A percentile compares a stretch with the other conserved stretches of the same genome.
Conservation (phyloP, 1,140 invertebrate species). For the Pseudachorutes palmiensis region DNA sequence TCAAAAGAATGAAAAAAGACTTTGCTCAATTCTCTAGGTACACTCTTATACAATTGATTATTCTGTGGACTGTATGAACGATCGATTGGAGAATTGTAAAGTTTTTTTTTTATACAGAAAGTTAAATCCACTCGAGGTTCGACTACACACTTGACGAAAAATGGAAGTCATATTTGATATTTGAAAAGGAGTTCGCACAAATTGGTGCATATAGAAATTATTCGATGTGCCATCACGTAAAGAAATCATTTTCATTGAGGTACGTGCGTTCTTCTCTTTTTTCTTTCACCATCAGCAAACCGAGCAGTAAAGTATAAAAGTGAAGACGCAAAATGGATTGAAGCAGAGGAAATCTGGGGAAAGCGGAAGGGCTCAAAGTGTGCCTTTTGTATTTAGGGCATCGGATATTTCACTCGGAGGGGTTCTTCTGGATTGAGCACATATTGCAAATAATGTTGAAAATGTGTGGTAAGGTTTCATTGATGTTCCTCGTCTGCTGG, state of each 20-base stretch:
- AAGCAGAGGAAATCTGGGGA: neutral
- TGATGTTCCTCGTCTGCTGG: neutral
- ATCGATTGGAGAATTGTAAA: too few species aligned
- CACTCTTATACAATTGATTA: too few species aligned
- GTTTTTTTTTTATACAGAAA: too few species aligned
- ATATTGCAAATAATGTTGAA: constrained; percentile 1
- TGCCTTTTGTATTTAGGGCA: neutral
- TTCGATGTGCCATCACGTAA: constrained; percentile 8
- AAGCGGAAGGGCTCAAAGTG: neutral
- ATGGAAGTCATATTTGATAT: too few species aligned
- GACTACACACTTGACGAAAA: too few species aligned
- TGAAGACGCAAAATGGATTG: neutral
- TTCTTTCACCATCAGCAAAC: neutral
- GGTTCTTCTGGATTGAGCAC: neutral
- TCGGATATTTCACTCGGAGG: neutral
- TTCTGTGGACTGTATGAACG: too few species aligned
- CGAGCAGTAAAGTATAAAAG: neutral
- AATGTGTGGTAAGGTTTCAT: too few species aligned
- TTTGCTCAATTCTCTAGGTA: too few species aligned
- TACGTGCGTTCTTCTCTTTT: constrained; percentile 1
- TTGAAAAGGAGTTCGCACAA: neutral
- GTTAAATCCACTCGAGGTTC: too few species aligned
- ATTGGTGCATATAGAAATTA: constrained; percentile 11
- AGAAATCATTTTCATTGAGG: constrained; percentile 10
- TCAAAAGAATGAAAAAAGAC: too few species aligned